Percentiles rank a stretch among this genome's conserved stretches.
phyloP scores from a whole-genome alignment of 1,140 invertebrate species.

The Papilio polytes region DNA sequence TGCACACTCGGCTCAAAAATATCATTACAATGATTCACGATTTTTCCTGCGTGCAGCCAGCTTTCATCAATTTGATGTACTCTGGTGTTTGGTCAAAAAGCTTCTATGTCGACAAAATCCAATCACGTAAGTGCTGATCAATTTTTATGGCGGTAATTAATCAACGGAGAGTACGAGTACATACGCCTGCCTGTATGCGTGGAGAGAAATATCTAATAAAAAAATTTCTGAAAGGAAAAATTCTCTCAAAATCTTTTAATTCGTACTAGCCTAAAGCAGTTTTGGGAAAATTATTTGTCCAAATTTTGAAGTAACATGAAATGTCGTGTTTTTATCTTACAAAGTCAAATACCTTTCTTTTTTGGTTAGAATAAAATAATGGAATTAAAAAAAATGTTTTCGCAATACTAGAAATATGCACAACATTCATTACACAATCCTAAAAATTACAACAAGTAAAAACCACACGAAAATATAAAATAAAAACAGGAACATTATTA shows the following conservation, averaged over 20 bases:
- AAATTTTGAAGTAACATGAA: too few relatives aligned
- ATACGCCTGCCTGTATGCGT: background rate
- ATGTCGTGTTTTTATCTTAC: too few relatives aligned
- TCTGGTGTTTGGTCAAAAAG: background rate
- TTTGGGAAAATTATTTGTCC: too few relatives aligned
- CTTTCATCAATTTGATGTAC: background rate
- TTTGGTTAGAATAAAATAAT: too few relatives aligned
- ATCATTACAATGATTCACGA: too few relatives aligned
- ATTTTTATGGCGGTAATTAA: slow-evolving; percentile 4
- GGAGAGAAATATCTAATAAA: too few relatives aligned
- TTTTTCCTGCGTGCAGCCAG: too few relatives aligned
- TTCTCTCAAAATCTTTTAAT: too few relatives aligned
- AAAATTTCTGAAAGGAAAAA: too few relatives aligned
- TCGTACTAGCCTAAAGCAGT: too few relatives aligned
- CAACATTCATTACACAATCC: background rate
- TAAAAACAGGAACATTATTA: background rate
- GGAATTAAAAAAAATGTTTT: background rate
- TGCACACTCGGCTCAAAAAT: too few relatives aligned
- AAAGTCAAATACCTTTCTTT: too few relatives aligned
- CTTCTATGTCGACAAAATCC: background rate
- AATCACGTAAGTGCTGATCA: slow-evolving; percentile 19
- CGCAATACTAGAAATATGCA: background rate
- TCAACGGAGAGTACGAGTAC: background rate
- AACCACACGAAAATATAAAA: background rate
- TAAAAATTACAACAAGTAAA: background rate